Conservation (phyloP, 1,140 invertebrate species). For the Brachystomella parvula region DNA sequence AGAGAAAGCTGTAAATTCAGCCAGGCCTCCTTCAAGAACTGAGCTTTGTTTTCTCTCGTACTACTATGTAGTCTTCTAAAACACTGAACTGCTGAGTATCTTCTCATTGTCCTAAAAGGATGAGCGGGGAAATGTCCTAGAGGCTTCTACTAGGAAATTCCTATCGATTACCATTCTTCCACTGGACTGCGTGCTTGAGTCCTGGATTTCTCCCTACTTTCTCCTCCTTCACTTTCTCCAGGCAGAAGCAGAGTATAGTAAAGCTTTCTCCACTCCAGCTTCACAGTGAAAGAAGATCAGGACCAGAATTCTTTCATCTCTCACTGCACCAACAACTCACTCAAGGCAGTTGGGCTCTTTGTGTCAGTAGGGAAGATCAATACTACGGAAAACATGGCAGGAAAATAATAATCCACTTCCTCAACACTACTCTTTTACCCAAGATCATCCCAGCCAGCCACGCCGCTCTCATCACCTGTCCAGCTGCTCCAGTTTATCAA, state of each 20-base stretch:
- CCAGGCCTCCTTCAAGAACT: too few relatives aligned
- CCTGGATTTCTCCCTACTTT: background rate
- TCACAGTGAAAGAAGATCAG: too few relatives aligned
- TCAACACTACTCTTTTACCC: background rate
- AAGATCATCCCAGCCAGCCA: background rate
- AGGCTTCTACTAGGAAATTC: too few relatives aligned
- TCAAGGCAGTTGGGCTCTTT: background rate
- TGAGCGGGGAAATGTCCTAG: too few relatives aligned
- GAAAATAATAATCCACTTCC: background rate
- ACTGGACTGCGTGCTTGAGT: too few relatives aligned
- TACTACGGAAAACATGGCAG: conserved; percentile 32
- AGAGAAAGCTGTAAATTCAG: too few relatives aligned
- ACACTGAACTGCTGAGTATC: too few relatives aligned
- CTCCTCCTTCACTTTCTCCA: background rate
- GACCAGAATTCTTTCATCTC: background rate
- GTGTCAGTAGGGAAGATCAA: conserved; percentile 14
- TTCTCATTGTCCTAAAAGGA: too few relatives aligned
- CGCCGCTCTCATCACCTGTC: background rate
- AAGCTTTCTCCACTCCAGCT: background rate
- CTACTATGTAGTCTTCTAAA: too few relatives aligned
- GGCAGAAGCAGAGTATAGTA: background rate
- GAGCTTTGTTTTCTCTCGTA: too few relatives aligned
- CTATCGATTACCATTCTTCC: too few relatives aligned
- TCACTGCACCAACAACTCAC: background rate
- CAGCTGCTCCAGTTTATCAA: background rate